Conservation (phyloP, 2,113 vertebrate genomes). For the Percopsis transmontana region DNA sequence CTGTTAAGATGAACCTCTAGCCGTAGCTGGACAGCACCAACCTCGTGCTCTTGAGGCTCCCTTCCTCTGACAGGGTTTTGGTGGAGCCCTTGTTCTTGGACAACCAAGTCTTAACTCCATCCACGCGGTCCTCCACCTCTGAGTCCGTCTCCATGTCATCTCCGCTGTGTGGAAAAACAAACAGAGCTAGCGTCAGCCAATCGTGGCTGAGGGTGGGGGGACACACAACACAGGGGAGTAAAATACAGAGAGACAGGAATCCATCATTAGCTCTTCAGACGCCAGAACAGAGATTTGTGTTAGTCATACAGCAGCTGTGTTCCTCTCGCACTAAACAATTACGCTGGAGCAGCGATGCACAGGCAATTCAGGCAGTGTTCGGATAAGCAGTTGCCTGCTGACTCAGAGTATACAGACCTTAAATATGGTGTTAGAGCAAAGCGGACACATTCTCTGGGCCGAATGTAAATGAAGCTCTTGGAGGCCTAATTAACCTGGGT, state of each 20-base stretch:
- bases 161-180: conserved; percentile 76
- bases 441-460: conserved; percentile 22
- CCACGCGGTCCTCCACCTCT: conserved; percentile 94
- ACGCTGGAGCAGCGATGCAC: conserved; percentile 25
- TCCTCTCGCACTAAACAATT: conserved; percentile 7
- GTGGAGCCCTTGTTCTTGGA: conserved; percentile 81
- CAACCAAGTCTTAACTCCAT: conserved; percentile 95
- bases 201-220: background rate
- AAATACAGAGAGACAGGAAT: background rate
- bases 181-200: conserved; percentile 11
- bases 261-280: background rate
- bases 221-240: too few species aligned
- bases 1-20: too few species aligned
- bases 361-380: conserved; percentile 27
- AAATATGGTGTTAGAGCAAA: conserved; percentile 14
- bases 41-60: conserved; percentile 91
- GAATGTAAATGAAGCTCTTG: conserved; percentile 59
- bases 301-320: conserved; percentile 19
- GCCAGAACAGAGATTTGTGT: conserved; percentile 25
- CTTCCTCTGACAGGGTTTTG: conserved; percentile 88
- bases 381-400: conserved; percentile 3
- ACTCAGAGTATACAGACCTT: conserved; percentile 22
- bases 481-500: conserved; percentile 70
- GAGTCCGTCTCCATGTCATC: conserved; percentile 92
- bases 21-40: conserved; percentile 76